Conservation (phyloP, 1,140 invertebrate genomes). For the Drosophila carrolli region DNA sequence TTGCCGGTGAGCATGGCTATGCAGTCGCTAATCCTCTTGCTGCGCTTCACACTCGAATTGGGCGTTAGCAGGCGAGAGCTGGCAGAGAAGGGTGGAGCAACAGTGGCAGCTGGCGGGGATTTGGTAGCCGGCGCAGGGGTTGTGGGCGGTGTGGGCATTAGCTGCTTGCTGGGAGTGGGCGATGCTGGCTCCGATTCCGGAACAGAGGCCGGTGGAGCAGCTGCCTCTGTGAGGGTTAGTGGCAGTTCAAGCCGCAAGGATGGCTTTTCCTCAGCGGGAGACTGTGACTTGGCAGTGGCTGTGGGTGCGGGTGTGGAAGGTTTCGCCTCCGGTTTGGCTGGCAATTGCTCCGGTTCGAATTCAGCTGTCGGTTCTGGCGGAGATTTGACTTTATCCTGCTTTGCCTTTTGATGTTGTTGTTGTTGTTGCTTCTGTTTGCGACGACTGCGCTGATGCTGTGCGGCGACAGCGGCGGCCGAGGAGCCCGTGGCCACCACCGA, state of each 20-base stretch:
- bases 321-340: not conserved
- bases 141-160: conserved; percentile 52
- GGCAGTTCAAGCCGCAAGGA: conserved; percentile 7
- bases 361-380: conserved; percentile 3
- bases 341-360: not conserved
- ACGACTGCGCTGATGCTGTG: conserved; percentile 49
- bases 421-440: conserved; percentile 51
- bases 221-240: not conserved
- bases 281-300: conserved; percentile 35
- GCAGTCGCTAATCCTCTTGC: conserved; percentile 86
- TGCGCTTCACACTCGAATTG: conserved; percentile 62
- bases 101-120: conserved; percentile 13
- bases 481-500: conserved; percentile 31
- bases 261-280: conserved; percentile 31
- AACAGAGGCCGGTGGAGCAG: conserved; percentile 11
- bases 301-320: not conserved
- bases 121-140: conserved; percentile 49
- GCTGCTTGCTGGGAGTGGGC: conserved; percentile 52
- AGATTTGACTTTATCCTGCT: conserved; percentile 9
- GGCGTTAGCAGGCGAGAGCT: conserved; percentile 9
- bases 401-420: conserved; percentile 10
- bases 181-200: conserved; percentile 21
- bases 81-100: not conserved
- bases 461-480: conserved; percentile 22
- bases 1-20: conserved; percentile 86